Base-by-base conservation (phyloP, 1,140 invertebrate species). In the Lepidurus packardi region DNA sequence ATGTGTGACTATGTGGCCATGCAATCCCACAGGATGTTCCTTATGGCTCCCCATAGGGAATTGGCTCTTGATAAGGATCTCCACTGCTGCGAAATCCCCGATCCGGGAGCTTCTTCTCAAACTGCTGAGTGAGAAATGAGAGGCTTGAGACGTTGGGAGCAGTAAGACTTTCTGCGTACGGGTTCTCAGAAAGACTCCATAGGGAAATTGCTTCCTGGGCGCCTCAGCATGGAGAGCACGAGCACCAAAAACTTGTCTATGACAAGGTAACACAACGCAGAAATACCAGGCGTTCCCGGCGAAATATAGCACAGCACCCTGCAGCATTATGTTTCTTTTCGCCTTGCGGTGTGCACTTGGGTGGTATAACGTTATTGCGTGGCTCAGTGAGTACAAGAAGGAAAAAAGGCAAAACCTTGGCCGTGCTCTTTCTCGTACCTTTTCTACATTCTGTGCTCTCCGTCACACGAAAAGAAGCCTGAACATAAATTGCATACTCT, bases 21-120 rank as follows among this genome's bases (percentile, higher is more conserved):
- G 53, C 53, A 65, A 65, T 65, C 53, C 53, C 21, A 16, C 53
- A 7, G 9, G 13, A 16, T 65, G 16, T 65, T 65, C 53, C 53
- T 65, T 65, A 65, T 65, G 53, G 53, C 6, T 65, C 53, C 53
- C 53, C 21, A 7, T n/a, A 16, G 53, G 53, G 53, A 65, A 65
- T 65, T 65, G 53, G 53, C 21, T 65, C 53, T n/a, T 65, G 53
- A 65, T 65, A 65, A 65, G 53, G 53, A 65, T 65, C 53, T 34
- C 34, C 34, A 34, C 34, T 2, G 53, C n/a, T 65, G 9, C 53
- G 21, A 65, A 65, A 65, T 47, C 53, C 53, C 53, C 16, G 6
- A n/a, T 65, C 53, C 21, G 53, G 53, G 53, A 65, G 53, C 53
- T 65, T 65, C 53, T 21, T 65, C 53, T 16, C 53, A 65, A 65